Evolutionary conservation across 1,140 invertebrate species (phyloP).

Genomic region (Bombus impatiens): DNA sequence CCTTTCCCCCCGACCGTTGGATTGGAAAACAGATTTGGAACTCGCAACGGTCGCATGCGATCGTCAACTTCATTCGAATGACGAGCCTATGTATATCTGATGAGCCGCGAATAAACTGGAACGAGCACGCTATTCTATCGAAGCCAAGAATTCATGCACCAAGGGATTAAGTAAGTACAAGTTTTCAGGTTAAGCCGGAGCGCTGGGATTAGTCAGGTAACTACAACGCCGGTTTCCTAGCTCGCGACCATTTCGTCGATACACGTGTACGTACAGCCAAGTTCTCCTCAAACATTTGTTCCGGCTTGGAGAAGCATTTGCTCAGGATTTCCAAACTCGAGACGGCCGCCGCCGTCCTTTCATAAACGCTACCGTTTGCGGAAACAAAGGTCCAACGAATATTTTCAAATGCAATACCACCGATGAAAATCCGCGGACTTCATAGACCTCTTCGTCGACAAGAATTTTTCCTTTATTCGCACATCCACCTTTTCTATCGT

Average conservation of each 20-base stretch:
- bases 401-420: not conserved
- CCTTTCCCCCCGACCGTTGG: rapidly evolving
- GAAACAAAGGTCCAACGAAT: not conserved
- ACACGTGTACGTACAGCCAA: constrained; percentile 38
- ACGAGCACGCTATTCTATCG: constrained; percentile 46
- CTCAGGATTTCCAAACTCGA: constrained; percentile 27
- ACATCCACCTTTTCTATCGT: too few species aligned
- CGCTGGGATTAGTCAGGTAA: constrained; percentile 53
- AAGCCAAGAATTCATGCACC: constrained; percentile 63
- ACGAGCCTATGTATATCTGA: constrained; percentile 3
- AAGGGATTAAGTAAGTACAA: constrained; percentile 63
- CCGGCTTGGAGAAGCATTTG: constrained; percentile 27
- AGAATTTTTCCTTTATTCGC: not conserved
- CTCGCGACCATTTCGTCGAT: constrained; percentile 35
- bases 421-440: not conserved
- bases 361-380: not conserved
- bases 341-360: not conserved
- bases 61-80: constrained; percentile 12
- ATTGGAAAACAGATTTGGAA: constrained; percentile 23
- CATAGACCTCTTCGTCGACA: not conserved
- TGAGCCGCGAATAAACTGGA: constrained; percentile 34
- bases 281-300: constrained; percentile 60
- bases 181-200: constrained; percentile 67
- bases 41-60: not conserved
- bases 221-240: constrained; percentile 36